These are phyloP conservation scores for Notospermus geniculatus DNA, from an alignment of 1,140 invertebrate genomes.

Conservation along the genomic window DNA sequence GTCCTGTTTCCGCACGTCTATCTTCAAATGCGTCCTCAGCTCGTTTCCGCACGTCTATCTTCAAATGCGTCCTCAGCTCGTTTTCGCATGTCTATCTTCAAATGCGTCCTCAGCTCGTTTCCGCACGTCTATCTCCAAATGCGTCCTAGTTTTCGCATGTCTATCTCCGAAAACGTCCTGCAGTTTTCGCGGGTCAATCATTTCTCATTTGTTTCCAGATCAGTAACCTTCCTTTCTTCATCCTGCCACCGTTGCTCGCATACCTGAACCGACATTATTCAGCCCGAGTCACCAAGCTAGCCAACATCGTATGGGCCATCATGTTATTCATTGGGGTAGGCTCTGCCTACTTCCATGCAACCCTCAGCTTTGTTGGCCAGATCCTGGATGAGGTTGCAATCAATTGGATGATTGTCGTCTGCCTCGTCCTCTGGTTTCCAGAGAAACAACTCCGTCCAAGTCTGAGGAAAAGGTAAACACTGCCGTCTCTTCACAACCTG, in stretches of 20 bases:
- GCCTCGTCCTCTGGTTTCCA: conserved; percentile 72
- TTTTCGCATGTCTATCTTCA: too few species aligned
- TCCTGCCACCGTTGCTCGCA: conserved; percentile 73
- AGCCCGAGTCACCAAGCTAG: conserved; percentile 66
- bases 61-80: too few species aligned
- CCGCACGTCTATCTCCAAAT: too few species aligned
- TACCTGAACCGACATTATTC: conserved; percentile 72
- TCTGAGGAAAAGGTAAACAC: too few species aligned
- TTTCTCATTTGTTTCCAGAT: conserved; percentile 60
- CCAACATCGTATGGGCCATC: conserved; percentile 74
- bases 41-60: too few species aligned
- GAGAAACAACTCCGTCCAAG: conserved; percentile 61
- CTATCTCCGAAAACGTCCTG: too few species aligned
- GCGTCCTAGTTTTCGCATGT: too few species aligned
- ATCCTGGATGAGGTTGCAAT: conserved; percentile 77
- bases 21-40: too few species aligned
- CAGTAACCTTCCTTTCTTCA: conserved; percentile 74
- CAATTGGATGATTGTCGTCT: conserved; percentile 75
- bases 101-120: too few species aligned
- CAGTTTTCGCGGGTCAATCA: neutral
- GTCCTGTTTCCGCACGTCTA: too few species aligned
- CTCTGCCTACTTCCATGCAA: conserved; percentile 81
- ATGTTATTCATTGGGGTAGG: conserved; percentile 73
- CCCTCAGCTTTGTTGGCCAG: conserved; percentile 75
- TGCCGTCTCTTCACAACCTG: too few species aligned